phyloP scores from a whole-genome alignment of 2,113 vertebrate species.

The Hippocampus guttulatus region DNA sequence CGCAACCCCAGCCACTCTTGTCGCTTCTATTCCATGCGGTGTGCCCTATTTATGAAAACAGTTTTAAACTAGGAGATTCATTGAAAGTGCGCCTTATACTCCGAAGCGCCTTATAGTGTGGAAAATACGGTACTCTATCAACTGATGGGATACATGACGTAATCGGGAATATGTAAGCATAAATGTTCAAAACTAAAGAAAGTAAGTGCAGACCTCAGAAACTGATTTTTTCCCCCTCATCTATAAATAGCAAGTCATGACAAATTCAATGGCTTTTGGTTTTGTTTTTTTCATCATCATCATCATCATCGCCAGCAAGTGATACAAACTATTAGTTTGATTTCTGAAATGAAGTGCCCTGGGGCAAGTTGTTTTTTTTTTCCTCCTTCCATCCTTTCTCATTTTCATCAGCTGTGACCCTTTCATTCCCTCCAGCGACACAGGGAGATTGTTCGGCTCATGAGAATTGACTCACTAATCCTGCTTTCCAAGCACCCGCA shows the following conservation, averaged over 20 bases:
- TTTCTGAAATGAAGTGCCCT: slow-evolving; percentile 42
- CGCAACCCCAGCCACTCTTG: too few species aligned
- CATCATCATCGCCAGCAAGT: slow-evolving; percentile 11
- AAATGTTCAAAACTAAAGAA: not conserved
- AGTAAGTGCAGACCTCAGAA: slow-evolving; percentile 1
- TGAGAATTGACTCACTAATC: slow-evolving; percentile 65
- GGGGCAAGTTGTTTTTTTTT: slow-evolving; percentile 13
- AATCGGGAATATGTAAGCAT: not conserved
- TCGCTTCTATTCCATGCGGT: too few species aligned
- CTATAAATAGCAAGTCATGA: slow-evolving; percentile 34
- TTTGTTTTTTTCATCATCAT: slow-evolving; percentile 27
- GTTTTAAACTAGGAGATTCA: too few species aligned
- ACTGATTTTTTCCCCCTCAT: slow-evolving; percentile 13
- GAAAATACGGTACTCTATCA: not conserved
- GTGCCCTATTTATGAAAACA: too few species aligned
- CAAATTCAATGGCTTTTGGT: slow-evolving; percentile 20
- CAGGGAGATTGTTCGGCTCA: slow-evolving; percentile 53
- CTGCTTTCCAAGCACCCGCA: slow-evolving; percentile 38
- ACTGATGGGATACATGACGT: not conserved
- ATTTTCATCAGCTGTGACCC: slow-evolving; percentile 47
- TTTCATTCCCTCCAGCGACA: slow-evolving; percentile 48
- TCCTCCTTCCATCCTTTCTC: not conserved
- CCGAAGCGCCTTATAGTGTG: too few species aligned
- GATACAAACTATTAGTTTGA: slow-evolving; percentile 42
- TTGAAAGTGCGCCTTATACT: too few species aligned